Base-by-base conservation (phyloP, 30 jellyfish, hydroid and myxozoan genomes). In the Mastigias papua region DNA sequence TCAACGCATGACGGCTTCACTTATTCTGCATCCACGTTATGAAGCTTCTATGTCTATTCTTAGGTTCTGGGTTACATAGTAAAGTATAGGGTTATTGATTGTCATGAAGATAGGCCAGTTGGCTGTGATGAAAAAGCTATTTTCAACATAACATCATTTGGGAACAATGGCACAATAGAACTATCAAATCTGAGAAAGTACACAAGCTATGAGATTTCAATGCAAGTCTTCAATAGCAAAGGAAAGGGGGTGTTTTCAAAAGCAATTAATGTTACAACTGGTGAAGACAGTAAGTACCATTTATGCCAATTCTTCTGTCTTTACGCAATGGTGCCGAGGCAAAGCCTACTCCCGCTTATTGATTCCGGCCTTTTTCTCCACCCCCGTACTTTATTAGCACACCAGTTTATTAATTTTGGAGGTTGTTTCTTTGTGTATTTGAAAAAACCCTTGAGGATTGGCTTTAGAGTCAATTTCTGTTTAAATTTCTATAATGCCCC, bases 51-150 rank as follows among this genome's bases (percentile, higher is more conserved):
- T 46, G 16, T 46, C 16, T 54, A 60, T 68, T 35, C 31, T 34
- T n/a, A 82, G 91, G 79, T 82, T 21, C 66, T 82, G 33, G 91
- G 91, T 31, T 67, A 82, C 77, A 82, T 34, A 29, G 69, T 67
- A 10, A 73, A 58, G 64, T 82, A 82, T 35, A 81, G 67, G 9
- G 91, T 82, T 11, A 48, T 68, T 48, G 91, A 82, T 50, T 82
- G 91, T 29, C 77, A 69, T 28, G 77, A 82, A 49, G 91, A 82
- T 34, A 73, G 91, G 34, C 91, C 91, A 0, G 21, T 25, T 0
- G 91, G 91, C 1, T 82, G 91, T 54, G 69, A 68, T 31, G 91
- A 82, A 27, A 34, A 22, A 9, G 76, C 66, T 49, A 69, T 82
- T 2, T 82, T 82, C 77, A 46, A 49, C 22, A 13, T 68, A 15